phyloP scores from a whole-genome alignment of 2,888 invertebrate genomes.

The Cinara cedri region DNA sequence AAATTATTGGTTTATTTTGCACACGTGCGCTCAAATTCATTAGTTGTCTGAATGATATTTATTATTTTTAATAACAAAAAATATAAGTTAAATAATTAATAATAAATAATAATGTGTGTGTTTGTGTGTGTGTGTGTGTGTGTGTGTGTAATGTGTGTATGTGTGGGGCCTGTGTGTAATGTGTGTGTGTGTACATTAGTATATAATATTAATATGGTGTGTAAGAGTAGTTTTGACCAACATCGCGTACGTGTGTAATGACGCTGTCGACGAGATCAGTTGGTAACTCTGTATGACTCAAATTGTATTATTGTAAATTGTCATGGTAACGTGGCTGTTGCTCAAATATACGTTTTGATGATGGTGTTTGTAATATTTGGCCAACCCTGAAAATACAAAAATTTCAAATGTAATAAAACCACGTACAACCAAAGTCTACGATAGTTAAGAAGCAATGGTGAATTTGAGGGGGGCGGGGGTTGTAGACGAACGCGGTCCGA shows the following conservation, averaged over 20 bases:
- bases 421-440: too few species aligned
- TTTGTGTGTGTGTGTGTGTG: slow-evolving; percentile 26
- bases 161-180: too few species aligned
- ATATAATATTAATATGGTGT: slow-evolving; percentile 13
- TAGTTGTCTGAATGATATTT: slow-evolving; percentile 49
- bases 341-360: slow-evolving; percentile 33
- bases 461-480: background rate
- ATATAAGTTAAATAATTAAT: slow-evolving; percentile 45
- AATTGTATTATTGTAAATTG: slow-evolving; percentile 49
- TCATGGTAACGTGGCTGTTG: slow-evolving; percentile 53
- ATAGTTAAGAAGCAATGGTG: too few species aligned
- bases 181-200: slow-evolving; percentile 32
- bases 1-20: slow-evolving; percentile 13
- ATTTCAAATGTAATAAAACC: background rate
- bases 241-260: slow-evolving; percentile 56
- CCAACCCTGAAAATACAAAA: slow-evolving; percentile 34
- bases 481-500: too few species aligned
- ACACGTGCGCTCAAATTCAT: background rate
- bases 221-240: slow-evolving; percentile 56
- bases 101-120: slow-evolving; percentile 52
- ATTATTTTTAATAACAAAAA: slow-evolving; percentile 23
- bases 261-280: slow-evolving; percentile 57
- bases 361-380: slow-evolving; percentile 20
- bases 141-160: too few species aligned
- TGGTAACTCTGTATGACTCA: slow-evolving; percentile 57